These are phyloP conservation scores for Adrianichthys oophorus DNA, from an alignment of 2,797 vertebrate genomes.

Conservation along the genomic window DNA sequence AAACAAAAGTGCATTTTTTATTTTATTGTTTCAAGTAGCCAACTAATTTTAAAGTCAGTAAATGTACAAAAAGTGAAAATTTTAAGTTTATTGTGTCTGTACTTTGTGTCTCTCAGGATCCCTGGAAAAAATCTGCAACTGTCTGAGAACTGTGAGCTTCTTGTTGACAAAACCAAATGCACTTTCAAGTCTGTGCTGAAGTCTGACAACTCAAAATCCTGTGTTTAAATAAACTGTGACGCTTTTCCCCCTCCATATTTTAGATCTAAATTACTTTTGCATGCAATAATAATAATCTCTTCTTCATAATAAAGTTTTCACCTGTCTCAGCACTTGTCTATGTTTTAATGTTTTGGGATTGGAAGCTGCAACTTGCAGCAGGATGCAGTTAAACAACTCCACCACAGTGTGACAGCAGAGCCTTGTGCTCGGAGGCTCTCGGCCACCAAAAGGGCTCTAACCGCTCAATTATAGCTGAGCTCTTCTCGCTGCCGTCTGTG, in stretches of 20 bases:
- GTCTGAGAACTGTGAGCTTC: slow-evolving; percentile 43
- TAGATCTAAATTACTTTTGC: too few relatives aligned
- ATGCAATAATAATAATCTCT: too few relatives aligned
- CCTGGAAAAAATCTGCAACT: fast-evolving
- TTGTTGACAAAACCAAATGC: slow-evolving; percentile 45
- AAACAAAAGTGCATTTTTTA: too few relatives aligned
- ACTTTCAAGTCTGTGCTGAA: slow-evolving; percentile 29
- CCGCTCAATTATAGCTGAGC: slow-evolving; percentile 38
- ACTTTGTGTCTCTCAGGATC: slow-evolving; percentile 27
- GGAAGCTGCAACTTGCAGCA: slow-evolving; percentile 7
- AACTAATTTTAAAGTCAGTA: too few relatives aligned
- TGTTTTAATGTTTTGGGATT: not conserved
- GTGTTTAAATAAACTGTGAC: not conserved
- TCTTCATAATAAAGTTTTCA: slow-evolving; percentile 20
- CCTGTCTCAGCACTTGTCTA: not conserved
- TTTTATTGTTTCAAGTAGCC: too few relatives aligned
- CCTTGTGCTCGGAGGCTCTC: slow-evolving; percentile 30
- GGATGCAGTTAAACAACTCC: slow-evolving; percentile 50
- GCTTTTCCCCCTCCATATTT: too few relatives aligned
- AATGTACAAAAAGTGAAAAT: not conserved
- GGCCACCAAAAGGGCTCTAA: slow-evolving; percentile 33
- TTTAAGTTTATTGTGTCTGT: not conserved
- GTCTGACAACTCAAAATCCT: slow-evolving; percentile 38
- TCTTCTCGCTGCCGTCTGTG: slow-evolving; percentile 33
- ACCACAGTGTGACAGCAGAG: slow-evolving; percentile 74